Evolutionary conservation across 23 tunicate genomes (phyloP), one percentile per base, ranked within the genome.

Genomic region (Corella eumyota): DNA sequence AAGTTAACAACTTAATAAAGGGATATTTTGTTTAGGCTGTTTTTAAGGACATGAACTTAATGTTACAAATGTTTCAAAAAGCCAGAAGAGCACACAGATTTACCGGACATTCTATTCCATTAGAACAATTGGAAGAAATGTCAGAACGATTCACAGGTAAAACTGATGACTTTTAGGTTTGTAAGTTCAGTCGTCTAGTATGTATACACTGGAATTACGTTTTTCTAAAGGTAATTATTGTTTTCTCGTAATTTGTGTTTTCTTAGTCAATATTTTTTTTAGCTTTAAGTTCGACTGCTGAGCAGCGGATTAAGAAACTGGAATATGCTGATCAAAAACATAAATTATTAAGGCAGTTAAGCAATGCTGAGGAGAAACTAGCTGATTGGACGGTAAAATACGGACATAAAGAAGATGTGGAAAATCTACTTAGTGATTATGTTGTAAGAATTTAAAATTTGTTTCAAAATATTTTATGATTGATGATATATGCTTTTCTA

Each of bases 41-140:
- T 3, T 88, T 78, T 62, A 88, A 78, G 63, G 85, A 88, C 72
- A 68, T 80, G 77, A 70, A 73, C 30, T 23, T 31, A 17, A 78
- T 71, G 81, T 34, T 57, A 0, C 96, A 88, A 66, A 54, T 47
- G 32, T 88, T 88, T 55, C 65, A 64, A 40, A 71, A 79, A 45
- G 24, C 53, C 33, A 66, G 83, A 26, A 54, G 76, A 60, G 62
- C 69, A 25, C 60, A 77, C 55, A 59, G 78, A 20, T 71, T 72
- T 29, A 67, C 96, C 28, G 80, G 87, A 2, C 82, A 72, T 29
- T 59, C 74, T n/a, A 68, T 88, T 25, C 88, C 96, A 33, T 67
- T 62, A 6, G 96, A 88, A 65, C 96, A 88, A 33, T 69, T 88
- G 61, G 75, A 79, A 38, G 96, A 88, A 0, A 40, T 88, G 51